phyloP scores from a whole-genome alignment of 2,888 invertebrate species.

The Microctonus hyperodae region DNA sequence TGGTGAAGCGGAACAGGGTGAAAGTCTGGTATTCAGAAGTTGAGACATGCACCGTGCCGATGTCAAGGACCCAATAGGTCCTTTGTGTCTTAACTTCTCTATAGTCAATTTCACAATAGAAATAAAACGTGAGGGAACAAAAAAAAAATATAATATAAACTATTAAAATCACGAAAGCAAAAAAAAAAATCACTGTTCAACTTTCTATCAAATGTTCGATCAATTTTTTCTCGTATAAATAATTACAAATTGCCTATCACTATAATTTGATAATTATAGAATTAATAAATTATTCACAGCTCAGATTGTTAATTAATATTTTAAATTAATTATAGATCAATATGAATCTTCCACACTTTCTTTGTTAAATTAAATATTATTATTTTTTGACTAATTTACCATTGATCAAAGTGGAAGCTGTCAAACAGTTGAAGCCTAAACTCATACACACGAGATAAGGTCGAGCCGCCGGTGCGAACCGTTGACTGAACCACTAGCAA shows the following conservation, averaged over 20 bases:
- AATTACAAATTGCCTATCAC: too few relatives aligned
- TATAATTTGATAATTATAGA: too few relatives aligned
- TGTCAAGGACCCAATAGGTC: constrained; percentile 47
- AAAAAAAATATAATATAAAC: background rate
- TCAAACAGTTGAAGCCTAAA: background rate
- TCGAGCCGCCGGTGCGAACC: constrained; percentile 50
- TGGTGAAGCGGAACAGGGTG: constrained; percentile 50
- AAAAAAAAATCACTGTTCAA: background rate
- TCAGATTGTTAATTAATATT: too few relatives aligned
- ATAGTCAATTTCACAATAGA: constrained; percentile 13
- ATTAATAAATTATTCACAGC: too few relatives aligned
- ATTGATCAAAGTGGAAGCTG: constrained; percentile 14
- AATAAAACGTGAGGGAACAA: background rate
- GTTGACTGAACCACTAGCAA: constrained; percentile 48
- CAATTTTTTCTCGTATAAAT: too few relatives aligned
- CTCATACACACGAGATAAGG: constrained; percentile 28
- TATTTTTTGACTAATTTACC: constrained; percentile 10
- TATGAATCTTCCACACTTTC: background rate
- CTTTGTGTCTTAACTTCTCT: constrained; percentile 38
- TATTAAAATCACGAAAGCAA: background rate
- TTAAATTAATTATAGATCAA: background rate
- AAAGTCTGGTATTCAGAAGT: constrained; percentile 47
- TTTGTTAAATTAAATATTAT: background rate
- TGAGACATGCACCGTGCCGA: constrained; percentile 53
- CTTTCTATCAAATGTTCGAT: background rate